These are phyloP conservation scores for Parnassius mnemosyne DNA, from an alignment of 2,888 invertebrate genomes.

Conservation along the genomic window DNA sequence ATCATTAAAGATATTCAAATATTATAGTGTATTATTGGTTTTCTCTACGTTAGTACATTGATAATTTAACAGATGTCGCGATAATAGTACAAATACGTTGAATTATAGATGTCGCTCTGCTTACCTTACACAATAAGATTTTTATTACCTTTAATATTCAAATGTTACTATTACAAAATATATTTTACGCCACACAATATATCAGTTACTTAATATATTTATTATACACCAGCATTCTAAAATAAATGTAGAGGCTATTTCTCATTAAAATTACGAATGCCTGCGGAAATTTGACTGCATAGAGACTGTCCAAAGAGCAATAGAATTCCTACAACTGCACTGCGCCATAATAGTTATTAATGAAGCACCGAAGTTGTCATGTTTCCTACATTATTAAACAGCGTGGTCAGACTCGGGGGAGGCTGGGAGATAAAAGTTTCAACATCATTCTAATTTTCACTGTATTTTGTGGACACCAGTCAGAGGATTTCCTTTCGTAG, in stretches of 20 bases:
- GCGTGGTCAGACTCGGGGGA: slow-evolving; percentile 28
- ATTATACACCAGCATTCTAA: background rate
- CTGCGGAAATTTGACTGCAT: background rate
- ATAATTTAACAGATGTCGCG: slow-evolving; percentile 16
- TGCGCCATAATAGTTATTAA: slow-evolving; percentile 34
- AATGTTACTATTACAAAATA: too few relatives aligned
- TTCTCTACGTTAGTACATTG: slow-evolving; percentile 9
- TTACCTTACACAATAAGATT: too few relatives aligned
- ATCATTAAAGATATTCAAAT: background rate
- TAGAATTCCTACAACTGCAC: slow-evolving; percentile 25
- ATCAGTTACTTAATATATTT: too few relatives aligned
- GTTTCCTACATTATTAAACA: slow-evolving; percentile 28
- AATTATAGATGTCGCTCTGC: background rate
- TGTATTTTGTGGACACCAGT: slow-evolving; percentile 13
- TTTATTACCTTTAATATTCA: too few relatives aligned
- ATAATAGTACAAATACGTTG: background rate
- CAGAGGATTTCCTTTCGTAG: slow-evolving; percentile 2
- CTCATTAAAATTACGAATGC: background rate
- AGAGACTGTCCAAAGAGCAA: slow-evolving; percentile 29
- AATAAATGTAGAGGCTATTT: slow-evolving; percentile 8
- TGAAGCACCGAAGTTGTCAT: slow-evolving; percentile 37
- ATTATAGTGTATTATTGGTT: slow-evolving; percentile 7
- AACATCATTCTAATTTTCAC: slow-evolving; percentile 26
- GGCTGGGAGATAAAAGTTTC: slow-evolving; percentile 25
- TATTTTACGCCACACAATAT: too few relatives aligned